Conservation (phyloP, 1,140 invertebrate species). For the Drosophila auraria region DNA sequence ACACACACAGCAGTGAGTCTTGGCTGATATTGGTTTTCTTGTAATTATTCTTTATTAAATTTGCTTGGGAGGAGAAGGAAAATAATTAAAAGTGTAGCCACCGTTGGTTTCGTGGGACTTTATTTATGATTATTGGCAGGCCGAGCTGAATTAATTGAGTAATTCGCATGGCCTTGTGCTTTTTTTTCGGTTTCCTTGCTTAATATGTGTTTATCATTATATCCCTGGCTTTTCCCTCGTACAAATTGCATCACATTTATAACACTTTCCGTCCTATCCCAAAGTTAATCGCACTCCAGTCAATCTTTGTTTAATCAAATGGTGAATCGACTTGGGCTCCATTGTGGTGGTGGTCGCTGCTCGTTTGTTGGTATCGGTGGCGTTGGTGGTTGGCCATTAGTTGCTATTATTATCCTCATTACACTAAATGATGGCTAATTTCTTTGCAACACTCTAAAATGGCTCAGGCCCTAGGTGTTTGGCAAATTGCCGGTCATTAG, state of each 20-base stretch:
- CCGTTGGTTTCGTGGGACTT: constrained; percentile 45
- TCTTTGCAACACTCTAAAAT: constrained; percentile 81
- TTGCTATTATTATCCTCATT: constrained; percentile 80
- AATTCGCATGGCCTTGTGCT: constrained; percentile 56
- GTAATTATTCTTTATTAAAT: constrained; percentile 83
- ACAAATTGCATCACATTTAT: constrained; percentile 73
- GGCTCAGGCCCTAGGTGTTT: constrained; percentile 50
- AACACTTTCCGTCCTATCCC: constrained; percentile 59
- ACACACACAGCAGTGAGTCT: constrained; percentile 15
- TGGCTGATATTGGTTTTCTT: constrained; percentile 59
- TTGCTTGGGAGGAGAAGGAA: constrained; percentile 39
- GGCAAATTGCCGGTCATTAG: constrained; percentile 74
- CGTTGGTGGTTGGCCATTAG: constrained; percentile 52
- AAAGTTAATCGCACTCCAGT: constrained; percentile 71
- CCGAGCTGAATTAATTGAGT: constrained; percentile 70
- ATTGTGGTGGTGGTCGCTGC: constrained; percentile 9
- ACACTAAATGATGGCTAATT: constrained; percentile 78
- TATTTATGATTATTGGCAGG: constrained; percentile 82
- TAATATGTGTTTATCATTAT: constrained; percentile 65
- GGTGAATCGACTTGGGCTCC: constrained; percentile 25
- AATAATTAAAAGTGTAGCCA: constrained; percentile 74
- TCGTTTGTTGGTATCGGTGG: neutral
- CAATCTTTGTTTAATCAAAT: constrained; percentile 79
- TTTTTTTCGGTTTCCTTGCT: constrained; percentile 33
- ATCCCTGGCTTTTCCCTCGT: constrained; percentile 23